Conservation (phyloP, 1,140 invertebrate genomes). For the Neelides sp. region DNA sequence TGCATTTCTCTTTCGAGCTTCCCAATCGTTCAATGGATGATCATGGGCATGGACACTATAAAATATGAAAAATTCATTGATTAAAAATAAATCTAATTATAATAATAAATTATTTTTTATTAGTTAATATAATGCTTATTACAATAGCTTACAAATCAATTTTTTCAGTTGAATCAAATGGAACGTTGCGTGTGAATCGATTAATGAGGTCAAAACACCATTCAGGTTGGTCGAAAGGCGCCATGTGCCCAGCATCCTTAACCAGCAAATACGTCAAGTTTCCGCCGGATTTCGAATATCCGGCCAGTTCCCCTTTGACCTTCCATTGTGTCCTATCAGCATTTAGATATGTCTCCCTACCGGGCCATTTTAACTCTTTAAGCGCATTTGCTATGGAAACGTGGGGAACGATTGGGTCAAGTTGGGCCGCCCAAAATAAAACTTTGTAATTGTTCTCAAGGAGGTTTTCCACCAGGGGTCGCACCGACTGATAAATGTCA, state of each 20-base stretch:
- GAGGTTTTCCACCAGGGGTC: constrained; percentile 8
- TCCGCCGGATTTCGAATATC: constrained; percentile 38
- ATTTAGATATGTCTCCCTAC: constrained; percentile 33
- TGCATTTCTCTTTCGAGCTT: too few relatives aligned
- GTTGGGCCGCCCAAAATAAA: constrained; percentile 34
- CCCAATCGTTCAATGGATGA: too few relatives aligned
- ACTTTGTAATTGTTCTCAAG: constrained; percentile 37
- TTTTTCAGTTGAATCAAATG: not conserved
- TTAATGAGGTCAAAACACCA: constrained; percentile 40
- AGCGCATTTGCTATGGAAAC: constrained; percentile 39
- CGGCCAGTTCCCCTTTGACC: constrained; percentile 39
- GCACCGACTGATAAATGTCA: constrained; percentile 2
- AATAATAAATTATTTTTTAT: too few relatives aligned
- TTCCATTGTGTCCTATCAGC: constrained; percentile 36
- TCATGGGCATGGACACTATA: too few relatives aligned
- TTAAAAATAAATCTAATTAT: too few relatives aligned
- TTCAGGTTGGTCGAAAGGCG: constrained; percentile 42
- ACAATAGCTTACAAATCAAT: too few relatives aligned
- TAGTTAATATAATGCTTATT: too few relatives aligned
- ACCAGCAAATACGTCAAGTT: constrained; percentile 40
- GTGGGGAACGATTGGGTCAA: constrained; percentile 42
- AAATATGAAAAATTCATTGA: too few relatives aligned
- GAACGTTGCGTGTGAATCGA: constrained; percentile 35
- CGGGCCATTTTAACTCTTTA: constrained; percentile 36
- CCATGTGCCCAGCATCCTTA: constrained; percentile 41